A percentile compares a stretch with the other conserved stretches of the same genome.
Conservation (phyloP, 2,113 vertebrate species). For the Climacteris rufus region DNA sequence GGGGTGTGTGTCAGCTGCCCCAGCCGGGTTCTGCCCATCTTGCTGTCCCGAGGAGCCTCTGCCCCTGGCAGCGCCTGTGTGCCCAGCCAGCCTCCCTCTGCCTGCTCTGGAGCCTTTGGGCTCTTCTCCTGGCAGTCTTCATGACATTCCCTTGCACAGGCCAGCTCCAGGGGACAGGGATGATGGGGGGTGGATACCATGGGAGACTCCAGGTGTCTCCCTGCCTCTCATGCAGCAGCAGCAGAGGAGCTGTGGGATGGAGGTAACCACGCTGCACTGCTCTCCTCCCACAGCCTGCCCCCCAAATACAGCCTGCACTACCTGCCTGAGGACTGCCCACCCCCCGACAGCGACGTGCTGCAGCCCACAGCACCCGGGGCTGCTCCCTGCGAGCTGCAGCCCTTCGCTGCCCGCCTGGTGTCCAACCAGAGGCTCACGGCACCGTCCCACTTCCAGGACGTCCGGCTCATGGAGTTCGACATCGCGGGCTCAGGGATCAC, state of each 20-base stretch:
- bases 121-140: background rate
- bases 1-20: background rate
- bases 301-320: conserved; percentile 80
- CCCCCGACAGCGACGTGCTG: fast-evolving
- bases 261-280: background rate
- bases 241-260: background rate
- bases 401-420: conserved; percentile 78
- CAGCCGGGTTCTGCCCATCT: background rate
- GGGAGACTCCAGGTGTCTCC: background rate
- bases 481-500: conserved; percentile 79
- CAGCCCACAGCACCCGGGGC: background rate
- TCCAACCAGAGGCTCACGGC: conserved; percentile 82
- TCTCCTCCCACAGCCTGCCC: conserved; percentile 75
- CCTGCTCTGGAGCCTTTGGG: background rate
- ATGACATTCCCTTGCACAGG: background rate
- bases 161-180: background rate
- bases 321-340: conserved; percentile 38
- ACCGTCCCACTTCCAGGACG: conserved; percentile 87
- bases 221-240: background rate
- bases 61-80: fast-evolving
- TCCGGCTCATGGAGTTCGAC: conserved; percentile 89
- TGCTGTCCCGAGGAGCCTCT: background rate
- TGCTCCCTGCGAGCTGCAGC: conserved; percentile 59
- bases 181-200: background rate
- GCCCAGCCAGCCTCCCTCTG: background rate